phyloP scores from a whole-genome alignment of 2,888 invertebrate species.

The Noctuana brunneofusca region DNA sequence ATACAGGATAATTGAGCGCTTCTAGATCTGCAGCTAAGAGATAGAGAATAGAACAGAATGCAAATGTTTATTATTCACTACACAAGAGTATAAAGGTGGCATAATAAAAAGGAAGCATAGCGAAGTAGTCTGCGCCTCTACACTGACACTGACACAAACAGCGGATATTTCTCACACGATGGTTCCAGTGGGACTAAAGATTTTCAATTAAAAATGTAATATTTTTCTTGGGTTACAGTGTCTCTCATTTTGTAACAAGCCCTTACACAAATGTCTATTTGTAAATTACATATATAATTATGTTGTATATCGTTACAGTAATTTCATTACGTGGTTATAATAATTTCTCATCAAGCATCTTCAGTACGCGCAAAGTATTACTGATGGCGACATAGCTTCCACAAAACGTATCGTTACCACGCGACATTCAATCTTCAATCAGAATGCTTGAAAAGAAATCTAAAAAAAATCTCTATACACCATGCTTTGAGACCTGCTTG shows the following conservation, averaged over 20 bases:
- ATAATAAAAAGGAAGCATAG: constrained; percentile 78
- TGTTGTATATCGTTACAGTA: constrained; percentile 82
- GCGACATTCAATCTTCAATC: constrained; percentile 44
- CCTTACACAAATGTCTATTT: constrained; percentile 85
- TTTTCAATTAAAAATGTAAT: constrained; percentile 84
- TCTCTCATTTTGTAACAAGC: constrained; percentile 83
- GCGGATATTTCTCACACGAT: constrained; percentile 75
- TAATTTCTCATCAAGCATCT: constrained; percentile 77
- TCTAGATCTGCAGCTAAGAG: constrained; percentile 78
- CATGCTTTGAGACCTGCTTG: constrained; percentile 76
- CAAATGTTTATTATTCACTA: constrained; percentile 78
- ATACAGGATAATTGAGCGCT: constrained; percentile 82
- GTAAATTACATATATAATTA: constrained; percentile 73
- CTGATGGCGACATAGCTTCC: constrained; percentile 43
- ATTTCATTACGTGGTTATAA: constrained; percentile 82
- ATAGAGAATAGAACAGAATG: constrained; percentile 77
- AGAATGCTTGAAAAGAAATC: constrained; percentile 78
- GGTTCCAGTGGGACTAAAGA: constrained; percentile 87
- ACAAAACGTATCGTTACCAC: constrained; percentile 38
- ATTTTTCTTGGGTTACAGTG: constrained; percentile 85
- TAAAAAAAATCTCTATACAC: constrained; percentile 80
- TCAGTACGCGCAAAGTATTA: constrained; percentile 54
- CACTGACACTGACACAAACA: constrained; percentile 48
- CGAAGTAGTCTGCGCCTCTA: constrained; percentile 53
- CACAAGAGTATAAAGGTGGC: constrained; percentile 76